Conservation (phyloP, 2,888 invertebrate species). For the Aphidoletes aphidimyza region DNA sequence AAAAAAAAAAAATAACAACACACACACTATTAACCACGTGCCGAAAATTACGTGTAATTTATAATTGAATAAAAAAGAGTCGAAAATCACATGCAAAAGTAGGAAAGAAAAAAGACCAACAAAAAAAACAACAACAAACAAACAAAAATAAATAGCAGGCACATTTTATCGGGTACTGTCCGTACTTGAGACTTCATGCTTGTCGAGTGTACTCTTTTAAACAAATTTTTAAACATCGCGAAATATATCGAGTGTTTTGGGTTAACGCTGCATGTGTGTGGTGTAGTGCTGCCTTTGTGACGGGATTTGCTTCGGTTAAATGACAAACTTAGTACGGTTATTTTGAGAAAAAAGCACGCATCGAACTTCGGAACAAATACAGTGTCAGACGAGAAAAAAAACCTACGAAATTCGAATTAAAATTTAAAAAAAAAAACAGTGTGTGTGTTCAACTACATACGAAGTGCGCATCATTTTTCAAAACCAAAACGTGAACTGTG, state of each 20-base stretch:
- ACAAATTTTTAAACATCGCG: no score
- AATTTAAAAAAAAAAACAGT: no score
- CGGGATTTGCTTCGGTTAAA: background rate
- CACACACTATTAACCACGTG: conserved; percentile 2
- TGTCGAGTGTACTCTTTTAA: no score
- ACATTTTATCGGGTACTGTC: no score
- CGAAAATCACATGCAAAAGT: no score
- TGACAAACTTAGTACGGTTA: background rate
- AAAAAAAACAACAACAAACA: background rate
- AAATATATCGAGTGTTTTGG: no score
- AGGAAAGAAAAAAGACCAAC: no score
- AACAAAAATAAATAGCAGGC: background rate
- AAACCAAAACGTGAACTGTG: conserved; percentile 16
- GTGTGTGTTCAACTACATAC: background rate
- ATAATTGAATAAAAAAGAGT: background rate
- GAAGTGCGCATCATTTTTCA: conserved; percentile 37
- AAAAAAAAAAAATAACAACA: background rate
- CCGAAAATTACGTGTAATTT: conserved; percentile 50
- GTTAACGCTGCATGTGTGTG: background rate
- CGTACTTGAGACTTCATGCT: no score
- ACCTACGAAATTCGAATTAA: background rate
- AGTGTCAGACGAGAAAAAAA: background rate
- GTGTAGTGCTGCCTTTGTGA: background rate
- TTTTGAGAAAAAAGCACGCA: conserved; percentile 50
- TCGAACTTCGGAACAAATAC: conserved; percentile 10